Evolutionary conservation across 2,888 invertebrate genomes (phyloP), one percentile per base, ranked within the genome.

Genomic region (Lithosia quadra): DNA sequence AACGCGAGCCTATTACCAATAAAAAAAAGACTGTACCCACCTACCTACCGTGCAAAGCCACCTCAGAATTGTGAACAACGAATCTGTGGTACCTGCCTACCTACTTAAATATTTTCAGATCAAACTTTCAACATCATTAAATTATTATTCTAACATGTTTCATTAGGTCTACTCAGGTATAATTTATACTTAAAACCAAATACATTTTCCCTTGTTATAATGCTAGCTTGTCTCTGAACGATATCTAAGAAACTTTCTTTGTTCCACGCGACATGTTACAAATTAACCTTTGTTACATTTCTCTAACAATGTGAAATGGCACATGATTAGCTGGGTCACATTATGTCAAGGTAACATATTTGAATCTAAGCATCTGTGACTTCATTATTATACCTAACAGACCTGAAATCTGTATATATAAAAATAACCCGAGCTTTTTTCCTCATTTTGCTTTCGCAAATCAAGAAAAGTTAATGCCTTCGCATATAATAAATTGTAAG

Each of bases 251-350:
- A 74, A 77, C 81, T 85, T 86, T 86, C 82, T 79, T 75, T 72
- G 74, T 80, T 82, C 73, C 80, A 68, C 67, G 22, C 65, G 77
- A 79, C 75, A 71, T 77, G 64, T 55, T 65, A 80, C 75, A 77
- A 77, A 75, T 82, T 76, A 82, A 80, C 79, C 81, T 83, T 86
- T 81, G 76, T 76, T 75, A 73, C 68, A 75, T 74, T 74, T 74
- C 64, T 63, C 57, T 80, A 83, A 84, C 82, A 86, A 84, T 84
- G 86, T 82, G 81, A 86, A 86, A 88, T 87, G 86, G 85, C 80
- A 68, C 81, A 77, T 89, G 91, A 92, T 91, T 82, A 92, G 92
- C 86, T 92, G 82, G 94, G 94, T 93, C 93, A 92, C 92, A 91
- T 94, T 92, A 91, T 94, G 94, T 94, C 94, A 94, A 90, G 90